Conservation (phyloP, 2,888 invertebrate species). For the Hypomecis punctinalis region DNA sequence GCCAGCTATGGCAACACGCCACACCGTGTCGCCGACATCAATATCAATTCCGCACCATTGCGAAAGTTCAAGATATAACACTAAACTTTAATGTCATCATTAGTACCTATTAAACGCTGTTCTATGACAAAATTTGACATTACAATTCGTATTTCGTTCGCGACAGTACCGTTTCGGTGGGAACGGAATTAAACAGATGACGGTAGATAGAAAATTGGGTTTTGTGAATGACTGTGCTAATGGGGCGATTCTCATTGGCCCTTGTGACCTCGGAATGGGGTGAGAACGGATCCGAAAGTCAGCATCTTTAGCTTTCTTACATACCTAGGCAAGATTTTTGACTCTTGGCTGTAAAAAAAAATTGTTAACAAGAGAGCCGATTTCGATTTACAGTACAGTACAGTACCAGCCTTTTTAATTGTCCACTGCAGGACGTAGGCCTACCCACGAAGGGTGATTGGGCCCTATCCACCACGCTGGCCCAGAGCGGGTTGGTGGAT, state of each 20-base stretch:
- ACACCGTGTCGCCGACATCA: slow-evolving; percentile 17
- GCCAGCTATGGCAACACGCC: slow-evolving; percentile 12
- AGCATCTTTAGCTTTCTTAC: slow-evolving; percentile 6
- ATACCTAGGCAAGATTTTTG: background rate
- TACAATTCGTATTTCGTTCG: slow-evolving; percentile 36
- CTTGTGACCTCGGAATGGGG: slow-evolving; percentile 24
- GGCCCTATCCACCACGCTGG: too few species aligned
- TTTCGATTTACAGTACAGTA: too few species aligned
- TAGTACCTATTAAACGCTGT: slow-evolving; percentile 56
- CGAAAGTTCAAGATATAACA: slow-evolving; percentile 52
- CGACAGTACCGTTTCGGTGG: slow-evolving; percentile 27
- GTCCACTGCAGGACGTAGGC: too few species aligned
- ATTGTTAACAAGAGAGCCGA: too few species aligned
- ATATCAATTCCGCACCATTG: slow-evolving; percentile 40
- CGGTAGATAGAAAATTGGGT: slow-evolving; percentile 38
- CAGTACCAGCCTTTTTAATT: too few species aligned
- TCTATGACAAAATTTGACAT: slow-evolving; percentile 40
- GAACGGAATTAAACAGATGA: slow-evolving; percentile 41
- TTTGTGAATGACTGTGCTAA: slow-evolving; percentile 39
- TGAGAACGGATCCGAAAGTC: slow-evolving; percentile 17
- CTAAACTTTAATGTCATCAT: slow-evolving; percentile 61
- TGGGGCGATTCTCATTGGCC: slow-evolving; percentile 36
- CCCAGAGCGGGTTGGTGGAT: too few species aligned
- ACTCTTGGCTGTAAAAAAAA: background rate
- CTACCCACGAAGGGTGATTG: too few species aligned